Conservation (phyloP, 2,888 invertebrate genomes). For the Lasioglossum leucozonium region DNA sequence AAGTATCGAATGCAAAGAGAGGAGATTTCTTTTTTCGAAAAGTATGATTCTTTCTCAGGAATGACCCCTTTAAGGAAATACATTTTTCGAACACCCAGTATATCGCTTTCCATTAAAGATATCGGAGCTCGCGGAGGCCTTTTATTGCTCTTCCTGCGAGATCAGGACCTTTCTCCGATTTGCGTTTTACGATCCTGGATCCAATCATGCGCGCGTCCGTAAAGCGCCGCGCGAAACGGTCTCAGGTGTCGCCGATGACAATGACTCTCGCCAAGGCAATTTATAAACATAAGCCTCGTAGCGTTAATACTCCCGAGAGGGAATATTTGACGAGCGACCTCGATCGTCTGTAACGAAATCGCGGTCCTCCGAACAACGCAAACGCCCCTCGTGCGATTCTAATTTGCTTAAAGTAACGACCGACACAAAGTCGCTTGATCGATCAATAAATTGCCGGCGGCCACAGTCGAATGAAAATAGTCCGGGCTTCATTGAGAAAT, state of each 20-base stretch:
- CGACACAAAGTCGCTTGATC: background rate
- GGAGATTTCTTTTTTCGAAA: slow-evolving; percentile 20
- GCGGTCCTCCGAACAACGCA: background rate
- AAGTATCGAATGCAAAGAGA: slow-evolving; percentile 3
- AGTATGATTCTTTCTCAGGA: no score
- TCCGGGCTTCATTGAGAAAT: background rate
- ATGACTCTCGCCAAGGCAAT: background rate
- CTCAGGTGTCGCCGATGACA: slow-evolving; percentile 28
- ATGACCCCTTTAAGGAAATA: no score
- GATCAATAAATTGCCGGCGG: background rate
- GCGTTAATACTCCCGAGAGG: background rate
- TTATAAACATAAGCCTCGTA: background rate
- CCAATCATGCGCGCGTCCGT: slow-evolving; percentile 45
- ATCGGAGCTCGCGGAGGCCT: slow-evolving; percentile 55
- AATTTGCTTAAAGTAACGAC: slow-evolving; percentile 5
- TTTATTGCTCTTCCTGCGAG: slow-evolving; percentile 45
- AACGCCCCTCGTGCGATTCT: background rate
- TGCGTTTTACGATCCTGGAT: slow-evolving; percentile 52
- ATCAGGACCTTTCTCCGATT: slow-evolving; percentile 28
- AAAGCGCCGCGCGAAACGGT: slow-evolving; percentile 2
- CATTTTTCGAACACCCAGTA: background rate
- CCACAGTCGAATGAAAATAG: background rate
- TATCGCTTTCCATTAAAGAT: slow-evolving; percentile 69
- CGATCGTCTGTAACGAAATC: background rate
- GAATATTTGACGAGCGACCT: background rate